Base-by-base conservation (phyloP, 2,888 invertebrate species). In the Torymus auratus region DNA sequence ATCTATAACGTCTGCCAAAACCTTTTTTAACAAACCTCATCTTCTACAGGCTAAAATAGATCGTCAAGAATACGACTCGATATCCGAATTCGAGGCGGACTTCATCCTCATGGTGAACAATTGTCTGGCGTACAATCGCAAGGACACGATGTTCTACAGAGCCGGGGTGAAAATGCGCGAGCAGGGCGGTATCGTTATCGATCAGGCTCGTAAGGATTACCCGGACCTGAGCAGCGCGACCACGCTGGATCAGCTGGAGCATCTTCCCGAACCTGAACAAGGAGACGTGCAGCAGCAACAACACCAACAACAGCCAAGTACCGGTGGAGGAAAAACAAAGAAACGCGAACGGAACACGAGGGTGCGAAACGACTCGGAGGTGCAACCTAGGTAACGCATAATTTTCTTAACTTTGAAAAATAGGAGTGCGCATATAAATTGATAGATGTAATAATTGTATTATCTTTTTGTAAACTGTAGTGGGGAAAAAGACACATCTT, bases 21-120 rank as follows among this genome's bases (percentile, higher is more conserved):
- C 5, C 7, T 41, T 41, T 41, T 41, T 7, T 41, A 41, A 41
- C 41, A 41, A 41, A 41, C 41, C 7, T 41, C 7, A 41, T 23
- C 11, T 56, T 23, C 79, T 67, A 13, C 67, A 90, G 90, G 78
- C 92, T 82, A 96, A 96, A 91, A 91, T 96, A 20, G 95, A 96
- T 74, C 91, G 92, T 64, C 94, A 94, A 68, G 91, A 93, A 72
- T 97, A 97, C 89, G 91, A 92, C 10, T 94, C 93, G 71, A 92
- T 99, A 60, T 94, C 95, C 82, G 94, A 96, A 53, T 94, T 99
- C 87, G 96, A 97, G 88, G 92, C 92, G 0, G 99, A 99, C 92
- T 99, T 99, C 90, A 94, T 95, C 87, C 93, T 99, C n/a, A 99
- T 99, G 96, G 96, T 99, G 78, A 94, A 94, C 84, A 99, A 99